Evolutionary conservation across 2,888 invertebrate species (phyloP), one percentile per base, ranked within the genome.

Genomic region (Ennomos erosarius): DNA sequence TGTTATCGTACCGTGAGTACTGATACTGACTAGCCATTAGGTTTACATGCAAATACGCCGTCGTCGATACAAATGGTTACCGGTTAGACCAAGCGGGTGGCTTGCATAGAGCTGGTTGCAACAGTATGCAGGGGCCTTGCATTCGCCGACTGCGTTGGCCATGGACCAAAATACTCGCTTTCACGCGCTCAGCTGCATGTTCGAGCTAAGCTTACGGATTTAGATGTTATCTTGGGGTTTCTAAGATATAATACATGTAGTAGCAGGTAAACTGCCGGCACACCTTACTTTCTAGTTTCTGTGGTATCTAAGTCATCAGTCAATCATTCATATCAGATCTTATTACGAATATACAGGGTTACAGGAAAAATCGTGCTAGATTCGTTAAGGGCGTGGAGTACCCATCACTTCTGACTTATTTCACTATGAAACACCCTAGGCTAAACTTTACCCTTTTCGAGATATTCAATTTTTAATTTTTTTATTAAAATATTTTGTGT

Each of bases 141-240:
- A 86, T 85, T 90, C 90, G 88, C 90, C 85, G 84, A 81, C 67
- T 71, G 80, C 81, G 79, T 72, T 81, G 87, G 84, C 91, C 90
- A 83, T 90, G 91, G 90, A 88, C 89, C 82, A 71, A 87, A 87
- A 90, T 89, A 86, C 81, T 76, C 82, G 86, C 88, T 90, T 90
- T 90, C 90, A 84, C 83, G 79, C 74, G 76, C 77, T 79, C 74
- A 75, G 68, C 64, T 67, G 61, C 67, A 70, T 68, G 69, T 62
- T 67, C 65, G 54, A 57, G 59, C 64, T 66, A 62, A 52, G 59
- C 50, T 51, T 55, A 46, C 35, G 13, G 46, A 51, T 46, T 42
- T 50, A 54, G 34, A 59, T n/a, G n/a, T 26, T 66, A 65, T 67
- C 64, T 66, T 67, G 34, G 38, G 33, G 12, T 43, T 52, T 51